phyloP scores from a whole-genome alignment of 2,888 invertebrate genomes.

The Sussaba pulchella region DNA sequence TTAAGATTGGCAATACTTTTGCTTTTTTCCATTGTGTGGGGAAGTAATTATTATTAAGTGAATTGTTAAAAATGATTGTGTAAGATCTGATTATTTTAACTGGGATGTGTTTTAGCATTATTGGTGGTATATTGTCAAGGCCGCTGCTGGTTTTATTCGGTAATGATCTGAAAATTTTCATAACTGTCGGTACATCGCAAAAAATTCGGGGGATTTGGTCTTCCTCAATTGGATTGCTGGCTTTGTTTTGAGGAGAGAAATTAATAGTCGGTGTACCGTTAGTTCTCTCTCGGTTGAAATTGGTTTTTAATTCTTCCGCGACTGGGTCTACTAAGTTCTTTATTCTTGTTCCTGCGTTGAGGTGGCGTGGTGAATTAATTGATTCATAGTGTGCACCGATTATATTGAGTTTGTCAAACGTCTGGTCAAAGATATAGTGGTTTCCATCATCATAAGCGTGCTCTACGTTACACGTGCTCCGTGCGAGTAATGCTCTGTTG shows the following conservation, averaged over 20 bases:
- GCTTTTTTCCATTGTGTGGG: slow-evolving; percentile 49
- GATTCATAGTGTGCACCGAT: slow-evolving; percentile 59
- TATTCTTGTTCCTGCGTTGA: slow-evolving; percentile 26
- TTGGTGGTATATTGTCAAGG: slow-evolving; percentile 53
- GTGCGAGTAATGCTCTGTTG: neutral
- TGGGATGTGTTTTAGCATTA: slow-evolving; percentile 54
- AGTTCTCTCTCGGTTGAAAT: neutral
- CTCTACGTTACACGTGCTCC: neutral
- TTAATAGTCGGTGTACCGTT: neutral
- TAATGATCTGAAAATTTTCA: slow-evolving; percentile 34
- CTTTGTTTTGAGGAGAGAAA: neutral
- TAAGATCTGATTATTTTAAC: slow-evolving; percentile 4
- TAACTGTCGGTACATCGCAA: slow-evolving; percentile 2
- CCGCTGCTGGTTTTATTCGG: slow-evolving; percentile 62
- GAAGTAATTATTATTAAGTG: slow-evolving; percentile 49
- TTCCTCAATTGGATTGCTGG: neutral
- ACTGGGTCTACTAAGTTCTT: neutral
- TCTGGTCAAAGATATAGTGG: slow-evolving; percentile 6
- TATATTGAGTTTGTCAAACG: slow-evolving; percentile 43
- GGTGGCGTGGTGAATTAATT: slow-evolving; percentile 44
- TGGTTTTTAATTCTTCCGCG: neutral
- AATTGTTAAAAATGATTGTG: slow-evolving; percentile 53
- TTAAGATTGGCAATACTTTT: slow-evolving; percentile 44
- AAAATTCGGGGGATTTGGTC: neutral
- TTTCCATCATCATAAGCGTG: neutral